phyloP scores from a whole-genome alignment of 2,113 vertebrate genomes.

The Tragelaphus scriptus region DNA sequence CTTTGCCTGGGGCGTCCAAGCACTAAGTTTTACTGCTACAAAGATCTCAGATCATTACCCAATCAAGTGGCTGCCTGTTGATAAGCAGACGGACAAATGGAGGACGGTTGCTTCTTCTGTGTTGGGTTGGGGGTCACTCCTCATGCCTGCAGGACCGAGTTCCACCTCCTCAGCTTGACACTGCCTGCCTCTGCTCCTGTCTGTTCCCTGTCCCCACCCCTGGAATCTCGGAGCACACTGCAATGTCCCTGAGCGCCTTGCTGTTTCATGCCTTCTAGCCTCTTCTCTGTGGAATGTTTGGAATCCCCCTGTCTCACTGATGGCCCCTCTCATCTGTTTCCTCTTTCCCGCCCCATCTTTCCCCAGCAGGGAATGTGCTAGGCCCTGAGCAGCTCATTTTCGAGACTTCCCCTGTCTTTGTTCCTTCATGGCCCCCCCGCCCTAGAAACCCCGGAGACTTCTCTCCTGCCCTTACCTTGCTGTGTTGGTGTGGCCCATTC shows the following conservation, averaged over 20 bases:
- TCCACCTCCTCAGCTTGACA: not conserved
- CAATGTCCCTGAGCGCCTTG: not conserved
- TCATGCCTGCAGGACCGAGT: not conserved
- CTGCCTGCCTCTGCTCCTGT: not conserved
- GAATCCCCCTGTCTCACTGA: not conserved
- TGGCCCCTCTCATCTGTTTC: constrained; percentile 45
- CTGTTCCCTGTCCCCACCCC: not conserved
- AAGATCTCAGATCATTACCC: not conserved
- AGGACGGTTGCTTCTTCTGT: not conserved
- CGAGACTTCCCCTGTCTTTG: not conserved
- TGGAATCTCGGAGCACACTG: not conserved
- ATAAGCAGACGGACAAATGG: not conserved
- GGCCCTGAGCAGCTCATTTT: not conserved
- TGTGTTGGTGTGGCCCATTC: accelerated
- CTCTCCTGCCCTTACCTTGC: not conserved
- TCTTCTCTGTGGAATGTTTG: not conserved
- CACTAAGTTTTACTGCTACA: not conserved
- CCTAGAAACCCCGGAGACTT: not conserved
- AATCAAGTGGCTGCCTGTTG: not conserved
- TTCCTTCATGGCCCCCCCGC: not conserved
- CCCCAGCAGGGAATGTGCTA: not conserved
- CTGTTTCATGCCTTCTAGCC: not conserved
- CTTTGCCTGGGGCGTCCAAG: not conserved
- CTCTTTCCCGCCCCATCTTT: constrained; percentile 34
- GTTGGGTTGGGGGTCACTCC: not conserved